A percentile compares a stretch with the other conserved stretches of the same genome.
phyloP scores from a whole-genome alignment of 1,140 invertebrate genomes.

The Pogonomyrmex californicus region DNA sequence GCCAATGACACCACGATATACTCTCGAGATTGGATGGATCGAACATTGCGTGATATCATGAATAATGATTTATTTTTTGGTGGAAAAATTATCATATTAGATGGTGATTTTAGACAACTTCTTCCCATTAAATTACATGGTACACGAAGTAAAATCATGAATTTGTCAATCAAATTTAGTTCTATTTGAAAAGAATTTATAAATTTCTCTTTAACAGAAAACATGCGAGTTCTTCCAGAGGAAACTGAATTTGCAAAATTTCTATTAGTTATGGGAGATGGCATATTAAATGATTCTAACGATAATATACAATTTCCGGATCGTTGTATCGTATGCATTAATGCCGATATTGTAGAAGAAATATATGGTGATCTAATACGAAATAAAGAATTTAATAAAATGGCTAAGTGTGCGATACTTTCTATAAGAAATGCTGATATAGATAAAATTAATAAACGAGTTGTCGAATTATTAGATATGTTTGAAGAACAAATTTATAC shows the following conservation, averaged over 20 bases:
- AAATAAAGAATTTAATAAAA: not conserved
- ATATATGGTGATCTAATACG: not conserved
- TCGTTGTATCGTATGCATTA: not conserved
- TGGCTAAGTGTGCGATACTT: not conserved
- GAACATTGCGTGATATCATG: conserved; percentile 1
- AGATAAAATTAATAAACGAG: too few species aligned
- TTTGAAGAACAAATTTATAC: not conserved
- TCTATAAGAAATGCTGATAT: too few species aligned
- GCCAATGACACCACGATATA: not conserved
- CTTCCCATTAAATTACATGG: not conserved
- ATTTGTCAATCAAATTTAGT: conserved; percentile 14
- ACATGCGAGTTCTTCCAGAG: conserved; percentile 2
- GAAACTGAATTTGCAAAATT: conserved; percentile 28
- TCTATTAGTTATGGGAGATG: not conserved
- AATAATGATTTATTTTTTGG: conserved; percentile 3
- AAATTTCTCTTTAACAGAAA: conserved; percentile 2
- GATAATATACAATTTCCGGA: not conserved
- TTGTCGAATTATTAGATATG: not conserved
- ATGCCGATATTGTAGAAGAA: not conserved
- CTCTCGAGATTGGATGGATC: conserved; percentile 3
- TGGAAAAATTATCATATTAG: not conserved
- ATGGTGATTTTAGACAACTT: conserved; percentile 11
- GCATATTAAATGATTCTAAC: conserved; percentile 1
- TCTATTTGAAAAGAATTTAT: not conserved
- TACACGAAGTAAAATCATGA: not conserved